Evolutionary conservation across 2,888 invertebrate species (phyloP).

Genomic region (Scaptomyza polygonia): DNA sequence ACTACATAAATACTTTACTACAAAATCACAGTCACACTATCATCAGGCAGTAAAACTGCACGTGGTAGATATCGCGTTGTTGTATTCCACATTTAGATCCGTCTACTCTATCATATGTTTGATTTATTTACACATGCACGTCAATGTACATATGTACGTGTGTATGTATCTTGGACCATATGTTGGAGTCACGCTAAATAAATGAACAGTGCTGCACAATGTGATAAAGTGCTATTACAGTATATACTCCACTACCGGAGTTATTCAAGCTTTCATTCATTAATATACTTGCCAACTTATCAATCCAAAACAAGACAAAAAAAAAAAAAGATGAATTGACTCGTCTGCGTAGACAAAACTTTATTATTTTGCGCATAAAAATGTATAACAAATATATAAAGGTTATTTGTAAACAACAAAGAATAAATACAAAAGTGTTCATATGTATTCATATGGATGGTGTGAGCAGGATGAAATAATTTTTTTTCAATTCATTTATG

Average conservation of each 20-base stretch:
- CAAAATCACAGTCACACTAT: conserved; percentile 10
- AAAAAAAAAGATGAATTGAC: no score
- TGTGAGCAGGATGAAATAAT: no score
- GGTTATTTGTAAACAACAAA: no score
- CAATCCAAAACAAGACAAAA: not conserved
- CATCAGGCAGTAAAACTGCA: not conserved
- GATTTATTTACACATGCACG: not conserved
- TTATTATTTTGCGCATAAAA: no score
- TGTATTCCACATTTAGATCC: conserved; percentile 23
- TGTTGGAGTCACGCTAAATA: not conserved
- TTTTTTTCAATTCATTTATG: no score
- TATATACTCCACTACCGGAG: not conserved
- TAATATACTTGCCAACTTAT: not conserved
- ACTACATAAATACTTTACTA: not conserved
- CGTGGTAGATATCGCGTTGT: conserved; percentile 14
- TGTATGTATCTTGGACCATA: not conserved
- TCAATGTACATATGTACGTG: not conserved
- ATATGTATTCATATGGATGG: no score
- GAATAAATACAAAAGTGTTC: no score
- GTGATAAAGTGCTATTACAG: conserved; percentile 17
- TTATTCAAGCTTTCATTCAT: not conserved
- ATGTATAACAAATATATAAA: no score
- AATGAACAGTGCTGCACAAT: conserved; percentile 37
- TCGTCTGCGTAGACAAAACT: no score
- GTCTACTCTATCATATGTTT: conserved; percentile 6